A percentile compares a stretch with the other conserved stretches of the same genome.
phyloP scores from a whole-genome alignment of 1,140 invertebrate genomes.

The Ceratosolen solmsi region DNA sequence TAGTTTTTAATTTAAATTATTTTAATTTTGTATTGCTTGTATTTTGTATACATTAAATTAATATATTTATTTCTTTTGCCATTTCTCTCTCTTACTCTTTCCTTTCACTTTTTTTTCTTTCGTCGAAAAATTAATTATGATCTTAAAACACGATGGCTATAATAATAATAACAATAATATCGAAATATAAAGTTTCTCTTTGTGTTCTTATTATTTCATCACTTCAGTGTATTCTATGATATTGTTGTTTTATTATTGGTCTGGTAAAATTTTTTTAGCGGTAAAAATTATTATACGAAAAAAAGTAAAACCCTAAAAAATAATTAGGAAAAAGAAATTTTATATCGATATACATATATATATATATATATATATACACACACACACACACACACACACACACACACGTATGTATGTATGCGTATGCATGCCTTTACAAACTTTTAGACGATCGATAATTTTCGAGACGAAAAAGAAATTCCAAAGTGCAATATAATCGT shows the following conservation, averaged over 20 bases:
- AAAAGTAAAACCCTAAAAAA: not conserved
- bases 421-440: no score
- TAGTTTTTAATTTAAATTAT: no score
- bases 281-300: not conserved
- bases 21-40: no score
- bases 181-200: not conserved
- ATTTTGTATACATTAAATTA: no score
- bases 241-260: not conserved
- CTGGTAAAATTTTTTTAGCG: not conserved
- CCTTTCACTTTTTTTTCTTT: not conserved
- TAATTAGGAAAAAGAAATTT: not conserved
- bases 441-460: no score
- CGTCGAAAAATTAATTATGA: not conserved
- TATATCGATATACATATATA: not conserved
- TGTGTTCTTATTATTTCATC: not conserved
- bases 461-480: not conserved
- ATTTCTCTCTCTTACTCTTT: no score
- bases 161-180: not conserved
- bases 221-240: not conserved
- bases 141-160: not conserved
- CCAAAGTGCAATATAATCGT: not conserved
- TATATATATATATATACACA: no score
- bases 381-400: no score
- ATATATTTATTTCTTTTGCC: no score
- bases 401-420: no score